Base-by-base conservation (phyloP, 2,797 vertebrate species). In the Stomatorhinus walkeri region DNA sequence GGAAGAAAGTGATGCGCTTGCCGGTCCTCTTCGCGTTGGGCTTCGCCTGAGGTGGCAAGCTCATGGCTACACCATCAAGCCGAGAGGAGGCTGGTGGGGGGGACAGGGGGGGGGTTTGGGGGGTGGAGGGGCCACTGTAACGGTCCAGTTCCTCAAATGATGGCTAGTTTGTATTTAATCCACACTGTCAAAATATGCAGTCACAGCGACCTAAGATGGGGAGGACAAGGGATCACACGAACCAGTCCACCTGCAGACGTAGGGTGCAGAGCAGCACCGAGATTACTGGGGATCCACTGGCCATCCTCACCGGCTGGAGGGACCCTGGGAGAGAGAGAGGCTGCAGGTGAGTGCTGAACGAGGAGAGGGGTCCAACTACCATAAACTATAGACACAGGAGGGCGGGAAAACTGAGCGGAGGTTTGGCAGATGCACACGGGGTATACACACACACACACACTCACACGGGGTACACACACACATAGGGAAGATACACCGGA, bases 1-100 rank as follows among this genome's bases (percentile, higher is more conserved):
- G 96, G 90, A 98, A 98, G 92, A 97, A 98, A 0, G 96, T 96
- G 93, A 98, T 96, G 90, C 97, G 96, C 89, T 99, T 99, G 87
- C 97, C 97, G 89, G 96, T 95, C 93, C 98, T 96, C 94, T 98
- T 99, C 93, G 93, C 94, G 94, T 95, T 97, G 93, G 96, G 93
- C 95, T 99, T 99, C 92, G 97, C 97, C 93, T 97, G 97, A 93
- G 97, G 96, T 91, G 97, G 98, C 92, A 98, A 95, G 93, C 97
- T 99, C 98, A 99, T 99, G 96, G 94, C 97, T 93, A 68, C 19
- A 88, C 46, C 87, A 86, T 86, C 64, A 46, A 87, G 89, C 89
- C 89, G 90, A 83, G 12, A 28, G 22, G 9, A 59, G 19, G 51
- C 12, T 14, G 49, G n/a, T 4, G 48, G 59, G n/a, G 40, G 14